phyloP scores from a whole-genome alignment of 2,113 vertebrate genomes.

The Corydoras maculifer region DNA sequence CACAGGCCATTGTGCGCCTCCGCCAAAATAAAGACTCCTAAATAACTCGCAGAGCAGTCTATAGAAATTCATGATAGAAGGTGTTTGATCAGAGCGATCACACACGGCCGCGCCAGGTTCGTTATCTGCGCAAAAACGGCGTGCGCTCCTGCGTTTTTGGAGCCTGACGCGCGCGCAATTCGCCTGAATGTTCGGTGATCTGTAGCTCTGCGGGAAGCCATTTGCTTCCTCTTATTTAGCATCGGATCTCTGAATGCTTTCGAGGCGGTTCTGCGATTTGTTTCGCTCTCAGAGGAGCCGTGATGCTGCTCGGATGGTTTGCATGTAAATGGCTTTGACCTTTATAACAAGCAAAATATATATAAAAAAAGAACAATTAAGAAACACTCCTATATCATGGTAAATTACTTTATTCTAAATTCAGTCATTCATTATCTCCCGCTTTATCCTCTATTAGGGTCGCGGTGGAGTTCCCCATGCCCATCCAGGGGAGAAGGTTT shows the following conservation, averaged over 20 bases:
- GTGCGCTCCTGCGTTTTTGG: not conserved
- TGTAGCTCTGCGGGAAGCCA: constrained; percentile 35
- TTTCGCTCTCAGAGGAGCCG: constrained; percentile 56
- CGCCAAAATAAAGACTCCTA: constrained; percentile 69
- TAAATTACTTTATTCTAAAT: no score
- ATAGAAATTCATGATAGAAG: constrained; percentile 75
- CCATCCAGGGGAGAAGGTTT: no score
- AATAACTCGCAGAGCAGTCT: constrained; percentile 66
- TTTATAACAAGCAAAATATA: no score
- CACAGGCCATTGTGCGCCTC: constrained; percentile 59
- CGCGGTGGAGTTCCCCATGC: no score
- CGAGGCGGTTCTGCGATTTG: constrained; percentile 69
- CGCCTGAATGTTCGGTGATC: constrained; percentile 10
- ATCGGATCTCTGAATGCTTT: constrained; percentile 53
- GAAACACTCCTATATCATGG: no score
- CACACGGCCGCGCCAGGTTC: constrained; percentile 58
- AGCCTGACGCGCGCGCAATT: no score
- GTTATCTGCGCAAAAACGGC: not conserved
- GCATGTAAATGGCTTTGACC: not conserved
- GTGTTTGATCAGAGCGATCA: constrained; percentile 64
- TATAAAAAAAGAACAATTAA: no score
- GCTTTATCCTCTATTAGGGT: no score
- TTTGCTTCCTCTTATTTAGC: constrained; percentile 51
- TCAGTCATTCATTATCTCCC: no score
- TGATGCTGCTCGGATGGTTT: constrained; percentile 17